Evolutionary conservation across 2,888 invertebrate genomes (phyloP).

Genomic region (Trachelus stipa): DNA sequence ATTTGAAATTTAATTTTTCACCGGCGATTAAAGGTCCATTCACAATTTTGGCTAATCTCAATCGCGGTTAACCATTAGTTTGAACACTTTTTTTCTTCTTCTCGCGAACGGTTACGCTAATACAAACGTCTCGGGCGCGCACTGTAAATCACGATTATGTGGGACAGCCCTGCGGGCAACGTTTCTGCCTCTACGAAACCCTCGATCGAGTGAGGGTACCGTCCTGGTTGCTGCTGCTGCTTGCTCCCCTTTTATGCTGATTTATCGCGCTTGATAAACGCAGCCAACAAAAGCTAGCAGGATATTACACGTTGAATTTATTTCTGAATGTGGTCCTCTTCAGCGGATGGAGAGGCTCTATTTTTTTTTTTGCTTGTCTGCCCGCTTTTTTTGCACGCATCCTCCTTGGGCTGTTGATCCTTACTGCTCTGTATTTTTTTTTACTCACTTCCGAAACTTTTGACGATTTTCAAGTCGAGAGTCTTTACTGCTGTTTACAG

Average conservation of each 20-base stretch:
- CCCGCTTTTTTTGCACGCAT: not conserved
- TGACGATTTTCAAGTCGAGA: not conserved
- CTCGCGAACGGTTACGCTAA: constrained; percentile 28
- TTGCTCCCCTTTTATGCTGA: constrained; percentile 41
- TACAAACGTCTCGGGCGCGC: constrained; percentile 36
- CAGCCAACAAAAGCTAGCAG: constrained; percentile 21
- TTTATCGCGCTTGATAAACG: constrained; percentile 49
- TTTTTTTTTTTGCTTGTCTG: not conserved
- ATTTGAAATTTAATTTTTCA: not conserved
- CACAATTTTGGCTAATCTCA: not conserved
- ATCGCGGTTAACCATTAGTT: not conserved
- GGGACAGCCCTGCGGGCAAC: constrained; percentile 20
- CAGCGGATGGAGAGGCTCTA: not conserved
- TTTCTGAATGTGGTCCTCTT: constrained; percentile 5
- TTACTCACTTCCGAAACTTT: not conserved
- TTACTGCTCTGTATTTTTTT: not conserved
- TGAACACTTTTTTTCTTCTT: not conserved
- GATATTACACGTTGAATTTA: constrained; percentile 30
- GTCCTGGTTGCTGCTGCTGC: not conserved
- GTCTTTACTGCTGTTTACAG: no score
- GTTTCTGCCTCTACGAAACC: constrained; percentile 4
- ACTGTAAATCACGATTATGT: constrained; percentile 51
- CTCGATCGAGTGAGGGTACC: constrained; percentile 16
- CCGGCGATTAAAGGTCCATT: not conserved
- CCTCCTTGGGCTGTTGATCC: not conserved